These are phyloP conservation scores for Conus betulinus DNA, from an alignment of 1,140 invertebrate species.

Conservation along the genomic window DNA sequence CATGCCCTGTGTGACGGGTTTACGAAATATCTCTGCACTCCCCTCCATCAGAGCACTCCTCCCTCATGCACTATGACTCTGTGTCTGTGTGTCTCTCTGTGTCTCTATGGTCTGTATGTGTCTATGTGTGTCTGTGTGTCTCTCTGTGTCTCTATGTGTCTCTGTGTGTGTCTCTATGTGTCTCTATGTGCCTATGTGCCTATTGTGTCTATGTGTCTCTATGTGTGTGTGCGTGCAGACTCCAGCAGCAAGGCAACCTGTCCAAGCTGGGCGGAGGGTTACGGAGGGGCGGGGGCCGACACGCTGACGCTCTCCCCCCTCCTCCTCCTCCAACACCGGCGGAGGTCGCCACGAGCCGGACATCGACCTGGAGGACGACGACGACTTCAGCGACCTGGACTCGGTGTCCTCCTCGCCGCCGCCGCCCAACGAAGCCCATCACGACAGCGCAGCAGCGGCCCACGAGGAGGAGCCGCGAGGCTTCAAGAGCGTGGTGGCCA, in stretches of 20 bases:
- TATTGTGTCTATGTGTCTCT: neutral
- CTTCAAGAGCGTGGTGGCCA: neutral
- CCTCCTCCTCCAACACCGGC: constrained; percentile 29
- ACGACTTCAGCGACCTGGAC: constrained; percentile 27
- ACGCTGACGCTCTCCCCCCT: constrained; percentile 34
- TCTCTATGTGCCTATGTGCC: neutral
- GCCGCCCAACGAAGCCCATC: constrained; percentile 9
- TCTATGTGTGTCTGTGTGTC: too few species aligned
- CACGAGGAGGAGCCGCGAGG: constrained; percentile 10
- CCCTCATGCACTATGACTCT: neutral
- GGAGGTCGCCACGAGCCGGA: constrained; percentile 23
- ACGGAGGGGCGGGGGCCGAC: constrained; percentile 25
- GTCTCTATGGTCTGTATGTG: too few species aligned
- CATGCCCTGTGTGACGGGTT: neutral
- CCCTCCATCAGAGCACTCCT: too few species aligned
- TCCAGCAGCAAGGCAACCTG: constrained; percentile 27
- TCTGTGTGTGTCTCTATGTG: neutral
- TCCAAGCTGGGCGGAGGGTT: constrained; percentile 13
- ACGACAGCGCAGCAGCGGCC: neutral
- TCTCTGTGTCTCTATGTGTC: neutral
- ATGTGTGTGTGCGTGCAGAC: constrained; percentile 21
- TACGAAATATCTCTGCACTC: too few species aligned
- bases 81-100: too few species aligned
- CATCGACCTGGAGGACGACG: constrained; percentile 31
- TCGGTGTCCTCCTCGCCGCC: constrained; percentile 13